Conservation (phyloP, 2,888 invertebrate genomes). For the Dilophus febrilis region DNA sequence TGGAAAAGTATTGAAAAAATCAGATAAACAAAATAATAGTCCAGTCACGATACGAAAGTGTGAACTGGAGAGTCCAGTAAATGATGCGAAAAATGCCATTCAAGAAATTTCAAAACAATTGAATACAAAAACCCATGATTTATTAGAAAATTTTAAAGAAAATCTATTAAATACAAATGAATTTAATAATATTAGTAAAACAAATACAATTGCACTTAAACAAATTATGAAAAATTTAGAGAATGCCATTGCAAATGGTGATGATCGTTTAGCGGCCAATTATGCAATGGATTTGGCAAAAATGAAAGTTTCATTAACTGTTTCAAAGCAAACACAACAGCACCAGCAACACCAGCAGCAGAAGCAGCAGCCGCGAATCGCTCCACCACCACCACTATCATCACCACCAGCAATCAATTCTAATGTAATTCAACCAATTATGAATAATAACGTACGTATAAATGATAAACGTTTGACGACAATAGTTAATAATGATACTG, state of each 20-base stretch:
- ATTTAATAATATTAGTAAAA: constrained; percentile 18
- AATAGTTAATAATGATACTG: too few species aligned
- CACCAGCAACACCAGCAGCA: too few species aligned
- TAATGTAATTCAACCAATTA: too few species aligned
- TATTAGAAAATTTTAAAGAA: constrained; percentile 12
- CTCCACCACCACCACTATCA: too few species aligned
- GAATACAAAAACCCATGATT: constrained; percentile 11
- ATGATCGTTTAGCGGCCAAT: constrained; percentile 55
- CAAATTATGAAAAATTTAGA: constrained; percentile 53
- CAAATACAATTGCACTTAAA: constrained; percentile 42
- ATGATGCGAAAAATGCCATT: constrained; percentile 5
- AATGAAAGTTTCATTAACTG: constrained; percentile 57
- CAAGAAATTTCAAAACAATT: constrained; percentile 12
- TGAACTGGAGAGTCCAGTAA: constrained; percentile 15
- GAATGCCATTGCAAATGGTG: constrained; percentile 58
- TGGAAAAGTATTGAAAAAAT: constrained; percentile 10
- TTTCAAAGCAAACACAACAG: constrained; percentile 35
- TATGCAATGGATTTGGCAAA: constrained; percentile 62
- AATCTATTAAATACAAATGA: constrained; percentile 1
- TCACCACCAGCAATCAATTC: too few species aligned
- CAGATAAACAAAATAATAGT: constrained; percentile 16
- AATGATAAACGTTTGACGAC: too few species aligned
- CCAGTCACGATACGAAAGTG: constrained; percentile 30
- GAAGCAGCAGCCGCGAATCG: too few species aligned
- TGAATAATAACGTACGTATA: too few species aligned